phyloP scores from a whole-genome alignment of 2,888 invertebrate genomes.

The Rhodophaea formosa region DNA sequence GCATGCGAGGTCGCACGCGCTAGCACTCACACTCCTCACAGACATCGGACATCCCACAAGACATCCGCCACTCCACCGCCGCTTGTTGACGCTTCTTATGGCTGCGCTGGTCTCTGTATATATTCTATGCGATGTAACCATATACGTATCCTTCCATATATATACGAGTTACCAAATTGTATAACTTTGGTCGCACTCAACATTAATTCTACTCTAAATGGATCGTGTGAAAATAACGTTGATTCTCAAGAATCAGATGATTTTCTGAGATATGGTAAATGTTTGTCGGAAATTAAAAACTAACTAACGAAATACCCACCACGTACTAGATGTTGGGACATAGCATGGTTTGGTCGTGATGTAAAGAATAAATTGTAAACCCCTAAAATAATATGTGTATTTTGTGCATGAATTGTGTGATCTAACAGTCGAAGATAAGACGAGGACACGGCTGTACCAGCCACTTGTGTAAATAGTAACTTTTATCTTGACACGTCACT shows the following conservation, averaged over 20 bases:
- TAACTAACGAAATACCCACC: neutral
- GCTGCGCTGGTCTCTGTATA: constrained; percentile 50
- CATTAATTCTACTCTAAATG: constrained; percentile 4
- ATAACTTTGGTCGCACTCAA: constrained; percentile 50
- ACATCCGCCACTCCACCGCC: constrained; percentile 11
- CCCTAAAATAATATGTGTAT: neutral
- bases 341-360: constrained; percentile 1
- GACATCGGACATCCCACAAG: constrained; percentile 1
- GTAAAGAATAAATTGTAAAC: neutral
- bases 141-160: constrained; percentile 32
- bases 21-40: neutral
- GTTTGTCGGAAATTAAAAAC: neutral
- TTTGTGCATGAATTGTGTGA: constrained; percentile 4
- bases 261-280: neutral
- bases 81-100: constrained; percentile 58
- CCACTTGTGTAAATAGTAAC: neutral
- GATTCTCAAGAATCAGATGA: neutral
- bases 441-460: neutral
- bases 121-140: constrained; percentile 45
- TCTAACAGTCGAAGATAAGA: neutral
- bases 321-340: neutral
- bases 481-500: neutral
- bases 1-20: constrained; percentile 13
- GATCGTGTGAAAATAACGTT: constrained; percentile 21
- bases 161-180: constrained; percentile 46